Percentiles rank a stretch among this genome's conserved stretches.
These are phyloP conservation scores for Nowickia ferox DNA, from an alignment of 2,888 invertebrate genomes.

Conservation along the genomic window DNA sequence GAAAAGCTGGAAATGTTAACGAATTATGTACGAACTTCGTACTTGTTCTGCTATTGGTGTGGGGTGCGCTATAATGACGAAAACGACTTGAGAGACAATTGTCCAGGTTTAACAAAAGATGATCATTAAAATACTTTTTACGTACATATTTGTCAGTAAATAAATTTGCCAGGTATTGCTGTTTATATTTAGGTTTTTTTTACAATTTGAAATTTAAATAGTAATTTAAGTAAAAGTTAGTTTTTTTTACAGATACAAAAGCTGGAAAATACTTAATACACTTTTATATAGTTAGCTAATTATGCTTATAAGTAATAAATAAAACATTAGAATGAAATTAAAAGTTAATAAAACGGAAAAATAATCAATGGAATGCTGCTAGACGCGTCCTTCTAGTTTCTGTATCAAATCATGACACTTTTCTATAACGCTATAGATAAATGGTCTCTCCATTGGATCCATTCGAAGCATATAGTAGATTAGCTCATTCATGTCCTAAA, in stretches of 20 bases:
- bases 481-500: conserved; percentile 87
- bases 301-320: conserved; percentile 41
- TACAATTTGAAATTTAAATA: conserved; percentile 21
- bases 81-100: conserved; percentile 86
- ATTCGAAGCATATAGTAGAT: conserved; percentile 88
- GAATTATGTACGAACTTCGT: conserved; percentile 87
- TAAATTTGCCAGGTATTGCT: conserved; percentile 29
- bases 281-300: conserved; percentile 52
- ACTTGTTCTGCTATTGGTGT: conserved; percentile 92
- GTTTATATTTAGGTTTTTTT: conserved; percentile 13
- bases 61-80: conserved; percentile 87
- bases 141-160: not conserved
- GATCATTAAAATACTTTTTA: conserved; percentile 84
- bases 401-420: conserved; percentile 85
- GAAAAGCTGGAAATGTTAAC: conserved; percentile 87
- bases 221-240: conserved; percentile 10
- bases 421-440: conserved; percentile 88
- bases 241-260: conserved; percentile 50
- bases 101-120: conserved; percentile 87
- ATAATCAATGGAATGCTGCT: conserved; percentile 74
- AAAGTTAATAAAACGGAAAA: conserved; percentile 36
- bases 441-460: conserved; percentile 90
- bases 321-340: conserved; percentile 24
- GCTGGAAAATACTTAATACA: conserved; percentile 34
- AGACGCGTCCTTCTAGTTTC: conserved; percentile 85